These are phyloP conservation scores for Periphyllus acericola DNA, from an alignment of 2,888 invertebrate species.

Conservation along the genomic window DNA sequence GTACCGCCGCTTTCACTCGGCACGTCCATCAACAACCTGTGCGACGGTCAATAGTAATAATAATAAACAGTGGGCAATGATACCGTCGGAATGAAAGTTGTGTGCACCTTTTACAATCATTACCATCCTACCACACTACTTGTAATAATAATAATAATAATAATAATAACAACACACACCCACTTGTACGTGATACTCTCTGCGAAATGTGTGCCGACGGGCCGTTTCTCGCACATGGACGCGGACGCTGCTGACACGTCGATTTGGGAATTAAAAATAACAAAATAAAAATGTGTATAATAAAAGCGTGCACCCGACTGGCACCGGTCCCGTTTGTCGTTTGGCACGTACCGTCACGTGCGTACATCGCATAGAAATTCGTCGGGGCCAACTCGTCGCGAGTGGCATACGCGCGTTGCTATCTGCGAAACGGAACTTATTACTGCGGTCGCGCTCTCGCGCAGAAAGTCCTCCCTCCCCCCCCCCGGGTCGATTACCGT, in stretches of 20 bases:
- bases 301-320: not conserved
- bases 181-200: too few relatives aligned
- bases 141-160: too few relatives aligned
- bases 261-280: not conserved
- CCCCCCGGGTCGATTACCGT: too few relatives aligned
- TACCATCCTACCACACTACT: too few relatives aligned
- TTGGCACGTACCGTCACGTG: slow-evolving; percentile 28
- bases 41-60: not conserved
- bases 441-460: too few relatives aligned
- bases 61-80: not conserved
- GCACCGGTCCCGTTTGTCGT: not conserved
- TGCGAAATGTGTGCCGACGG: not conserved
- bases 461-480: too few relatives aligned
- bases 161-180: not conserved
- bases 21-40: not conserved
- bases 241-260: too few relatives aligned
- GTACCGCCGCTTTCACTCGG: not conserved
- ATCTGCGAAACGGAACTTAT: too few relatives aligned
- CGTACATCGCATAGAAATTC: slow-evolving; percentile 4
- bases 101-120: not conserved
- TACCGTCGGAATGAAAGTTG: slow-evolving; percentile 4
- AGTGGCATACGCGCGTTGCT: too few relatives aligned
- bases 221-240: too few relatives aligned
- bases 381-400: not conserved
- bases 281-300: too few relatives aligned